phyloP scores from a whole-genome alignment of 2,888 invertebrate species.

The Lithodes maja region DNA sequence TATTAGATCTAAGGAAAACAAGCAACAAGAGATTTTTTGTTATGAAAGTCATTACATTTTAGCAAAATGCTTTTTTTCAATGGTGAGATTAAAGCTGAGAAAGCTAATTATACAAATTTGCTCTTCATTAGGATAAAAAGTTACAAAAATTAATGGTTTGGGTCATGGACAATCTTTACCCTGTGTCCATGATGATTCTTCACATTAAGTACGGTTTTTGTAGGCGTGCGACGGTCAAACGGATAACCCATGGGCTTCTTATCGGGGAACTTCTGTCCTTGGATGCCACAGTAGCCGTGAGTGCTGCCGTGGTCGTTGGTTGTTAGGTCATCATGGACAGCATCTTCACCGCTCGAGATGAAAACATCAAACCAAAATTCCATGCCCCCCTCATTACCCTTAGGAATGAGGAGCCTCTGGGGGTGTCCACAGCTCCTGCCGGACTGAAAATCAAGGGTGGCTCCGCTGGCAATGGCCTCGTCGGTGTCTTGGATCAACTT shows the following conservation, averaged over 20 bases:
- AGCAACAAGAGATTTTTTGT: too few relatives aligned
- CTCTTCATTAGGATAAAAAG: too few relatives aligned
- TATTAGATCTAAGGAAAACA: too few relatives aligned
- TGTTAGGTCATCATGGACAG: constrained; percentile 26
- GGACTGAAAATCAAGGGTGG: constrained; percentile 36
- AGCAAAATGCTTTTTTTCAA: too few relatives aligned
- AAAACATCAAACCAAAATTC: constrained; percentile 70
- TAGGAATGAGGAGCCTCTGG: constrained; percentile 82
- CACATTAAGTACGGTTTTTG: not conserved
- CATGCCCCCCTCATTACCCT: constrained; percentile 76
- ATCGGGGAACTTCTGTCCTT: constrained; percentile 79
- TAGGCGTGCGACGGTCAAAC: constrained; percentile 78
- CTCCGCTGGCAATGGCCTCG: constrained; percentile 66
- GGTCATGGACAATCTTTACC: constrained; percentile 54
- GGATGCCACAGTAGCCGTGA: constrained; percentile 77
- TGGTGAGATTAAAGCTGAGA: too few relatives aligned
- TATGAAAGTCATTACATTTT: too few relatives aligned
- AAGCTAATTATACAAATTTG: too few relatives aligned
- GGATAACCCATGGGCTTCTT: constrained; percentile 89
- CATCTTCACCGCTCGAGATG: constrained; percentile 68
- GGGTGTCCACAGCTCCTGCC: constrained; percentile 81
- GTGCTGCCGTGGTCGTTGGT: constrained; percentile 71
- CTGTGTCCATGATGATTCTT: constrained; percentile 65
- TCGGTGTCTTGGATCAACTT: constrained; percentile 71
- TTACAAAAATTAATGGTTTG: not conserved